Conservation (phyloP, 2,888 invertebrate species). For the Caenorhabditis doughertyi region DNA sequence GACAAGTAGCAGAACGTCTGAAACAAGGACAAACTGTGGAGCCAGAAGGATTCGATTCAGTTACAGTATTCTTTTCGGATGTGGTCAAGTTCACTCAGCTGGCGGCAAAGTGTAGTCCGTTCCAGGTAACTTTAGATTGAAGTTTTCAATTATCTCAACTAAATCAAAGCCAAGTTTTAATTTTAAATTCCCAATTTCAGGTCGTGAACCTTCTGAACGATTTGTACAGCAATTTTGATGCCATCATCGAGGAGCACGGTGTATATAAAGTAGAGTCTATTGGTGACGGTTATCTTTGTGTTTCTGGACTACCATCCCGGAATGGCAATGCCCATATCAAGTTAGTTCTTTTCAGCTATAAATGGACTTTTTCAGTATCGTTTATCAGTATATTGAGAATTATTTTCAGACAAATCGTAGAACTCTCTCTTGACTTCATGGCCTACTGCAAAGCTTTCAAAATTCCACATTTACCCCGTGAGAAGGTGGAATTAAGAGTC, state of each 20-base stretch:
- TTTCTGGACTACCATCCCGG: conserved; percentile 79
- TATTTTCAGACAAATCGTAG: conserved; percentile 73
- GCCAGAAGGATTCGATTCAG: conserved; percentile 79
- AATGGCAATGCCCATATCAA: conserved; percentile 75
- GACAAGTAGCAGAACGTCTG: conserved; percentile 80
- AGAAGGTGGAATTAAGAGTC: conserved; percentile 77
- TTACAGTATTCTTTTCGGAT: conserved; percentile 81
- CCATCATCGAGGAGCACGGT: conserved; percentile 77
- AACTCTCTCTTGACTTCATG: conserved; percentile 78
- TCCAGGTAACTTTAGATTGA: conserved; percentile 71
- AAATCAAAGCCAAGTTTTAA: not conserved
- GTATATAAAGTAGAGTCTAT: conserved; percentile 82
- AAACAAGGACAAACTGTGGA: conserved; percentile 80
- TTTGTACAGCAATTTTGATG: conserved; percentile 78
- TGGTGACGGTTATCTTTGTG: conserved; percentile 80
- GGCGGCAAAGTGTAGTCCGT: conserved; percentile 78
- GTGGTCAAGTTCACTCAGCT: conserved; percentile 81
- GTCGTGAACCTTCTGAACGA: conserved; percentile 79
- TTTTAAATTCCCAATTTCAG: too few relatives aligned
- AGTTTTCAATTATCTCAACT: not conserved
- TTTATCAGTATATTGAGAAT: too few relatives aligned
- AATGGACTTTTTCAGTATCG: not conserved
- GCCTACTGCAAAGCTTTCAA: conserved; percentile 69
- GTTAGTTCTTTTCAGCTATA: too few relatives aligned
- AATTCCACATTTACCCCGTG: conserved; percentile 77